Base-by-base conservation (phyloP, 2,888 invertebrate species). In the Apamea anceps region DNA sequence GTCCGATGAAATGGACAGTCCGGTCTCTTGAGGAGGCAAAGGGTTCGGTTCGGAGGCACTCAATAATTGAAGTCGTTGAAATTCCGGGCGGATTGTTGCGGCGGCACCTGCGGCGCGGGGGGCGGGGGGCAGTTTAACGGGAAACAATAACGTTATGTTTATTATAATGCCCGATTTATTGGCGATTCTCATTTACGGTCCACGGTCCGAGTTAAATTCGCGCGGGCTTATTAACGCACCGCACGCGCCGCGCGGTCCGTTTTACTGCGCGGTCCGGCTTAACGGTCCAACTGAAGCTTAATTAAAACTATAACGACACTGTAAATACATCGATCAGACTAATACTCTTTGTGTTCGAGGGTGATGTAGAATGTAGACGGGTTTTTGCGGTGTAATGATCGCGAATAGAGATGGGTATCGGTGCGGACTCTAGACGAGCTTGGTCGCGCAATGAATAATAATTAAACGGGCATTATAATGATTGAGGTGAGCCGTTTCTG, bases 41-140 rank as follows among this genome's bases (percentile, higher is more conserved):
- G 95, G 96, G 95, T 94, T 95, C 93, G 95, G 95, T 94, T 95
- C 94, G 94, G 91, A 95, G 95, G 94, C 95, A 96, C 96, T 96
- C 95, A 96, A 96, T 96, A 96, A 96, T 96, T 95, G 95, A 96
- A 96, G 96, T 96, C 95, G 96, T 96, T 95, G 95, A 96, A 96
- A 96, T 96, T 96, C 96, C 95, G 91, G 92, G 92, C 93, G 95
- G 94, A 96, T 95, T 95, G 95, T 94, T 95, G 96, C 90, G 96
- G 95, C 91, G 90, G 93, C 94, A 95, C 95, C 95, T 95, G 95
- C 81, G 92, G 89, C 82, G 89, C 77, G 87, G 87, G 84, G 85
- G 57, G 85, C 78, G 85, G 86, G 88, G 89, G 82, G 13, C 90
- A 82, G 93, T 93, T 95, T 95, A 95, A 94, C 93, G 94, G 93